These are phyloP conservation scores for Pangasianodon hypophthalmus DNA, from an alignment of 2,113 vertebrate species.

Conservation along the genomic window DNA sequence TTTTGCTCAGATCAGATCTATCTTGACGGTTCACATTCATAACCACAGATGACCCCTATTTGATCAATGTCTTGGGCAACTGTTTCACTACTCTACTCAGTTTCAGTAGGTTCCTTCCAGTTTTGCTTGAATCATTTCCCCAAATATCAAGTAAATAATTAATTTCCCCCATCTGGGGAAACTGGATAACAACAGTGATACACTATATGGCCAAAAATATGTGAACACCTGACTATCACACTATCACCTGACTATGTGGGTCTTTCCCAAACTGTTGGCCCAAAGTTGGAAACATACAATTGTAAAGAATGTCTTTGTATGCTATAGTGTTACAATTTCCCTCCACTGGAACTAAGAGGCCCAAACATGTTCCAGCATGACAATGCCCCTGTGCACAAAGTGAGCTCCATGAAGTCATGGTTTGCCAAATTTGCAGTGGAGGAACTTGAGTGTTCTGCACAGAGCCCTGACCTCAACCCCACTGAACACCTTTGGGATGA, in stretches of 20 bases:
- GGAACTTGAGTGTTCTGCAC: neutral
- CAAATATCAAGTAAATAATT: neutral
- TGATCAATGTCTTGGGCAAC: neutral
- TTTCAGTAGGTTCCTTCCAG: neutral
- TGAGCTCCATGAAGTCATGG: neutral
- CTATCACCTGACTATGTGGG: neutral
- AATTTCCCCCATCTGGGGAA: neutral
- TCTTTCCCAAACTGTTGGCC: neutral
- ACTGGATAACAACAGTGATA: neutral
- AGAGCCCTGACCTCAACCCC: neutral
- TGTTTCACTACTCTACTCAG: neutral
- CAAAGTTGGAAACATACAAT: neutral
- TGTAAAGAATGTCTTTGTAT: neutral
- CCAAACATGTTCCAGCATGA: neutral
- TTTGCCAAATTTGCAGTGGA: neutral
- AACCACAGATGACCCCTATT: neutral
- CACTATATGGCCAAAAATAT: neutral
- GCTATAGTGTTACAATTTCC: neutral
- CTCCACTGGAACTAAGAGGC: neutral
- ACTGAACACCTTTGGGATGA: neutral
- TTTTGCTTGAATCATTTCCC: neutral
- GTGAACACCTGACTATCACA: neutral
- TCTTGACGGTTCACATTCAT: neutral
- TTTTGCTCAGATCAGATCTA: neutral
- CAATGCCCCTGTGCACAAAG: neutral